These are phyloP conservation scores for Melanitta fusca DNA, from an alignment of 2,797 vertebrate species.

Conservation along the genomic window DNA sequence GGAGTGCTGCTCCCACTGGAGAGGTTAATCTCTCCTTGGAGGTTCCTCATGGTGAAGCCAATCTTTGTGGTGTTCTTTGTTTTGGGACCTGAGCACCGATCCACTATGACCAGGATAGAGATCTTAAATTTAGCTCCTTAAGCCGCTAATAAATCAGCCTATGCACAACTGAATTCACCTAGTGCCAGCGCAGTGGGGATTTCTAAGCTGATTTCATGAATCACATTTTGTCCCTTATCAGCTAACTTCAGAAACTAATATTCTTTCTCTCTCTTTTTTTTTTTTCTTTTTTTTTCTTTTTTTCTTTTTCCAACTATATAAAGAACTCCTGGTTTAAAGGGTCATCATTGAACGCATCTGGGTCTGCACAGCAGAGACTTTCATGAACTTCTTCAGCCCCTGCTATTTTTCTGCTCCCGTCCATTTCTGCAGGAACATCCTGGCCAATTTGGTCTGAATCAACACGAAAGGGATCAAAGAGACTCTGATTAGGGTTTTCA, in stretches of 20 bases:
- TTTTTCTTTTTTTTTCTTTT: not conserved
- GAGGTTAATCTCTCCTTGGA: not conserved
- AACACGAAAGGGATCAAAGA: not conserved
- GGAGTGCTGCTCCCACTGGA: not conserved
- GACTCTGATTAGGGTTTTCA: not conserved
- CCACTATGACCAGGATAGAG: not conserved
- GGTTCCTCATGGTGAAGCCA: not conserved
- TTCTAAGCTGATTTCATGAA: not conserved
- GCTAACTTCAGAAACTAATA: not conserved
- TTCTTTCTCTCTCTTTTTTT: not conserved
- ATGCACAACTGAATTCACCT: not conserved
- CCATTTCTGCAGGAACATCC: not conserved
- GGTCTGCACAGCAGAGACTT: not conserved
- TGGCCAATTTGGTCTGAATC: not conserved
- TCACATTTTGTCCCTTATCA: not conserved
- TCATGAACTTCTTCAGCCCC: not conserved
- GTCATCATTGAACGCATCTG: not conserved
- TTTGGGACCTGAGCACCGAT: not conserved
- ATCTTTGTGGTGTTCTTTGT: not conserved
- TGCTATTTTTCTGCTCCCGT: not conserved
- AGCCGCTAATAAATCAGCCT: not conserved
- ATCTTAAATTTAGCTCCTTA: not conserved
- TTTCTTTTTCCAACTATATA: not conserved
- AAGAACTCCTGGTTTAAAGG: constrained; percentile 53
- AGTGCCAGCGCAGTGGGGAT: not conserved